A percentile compares a stretch with the other conserved stretches of the same genome.
phyloP scores from a whole-genome alignment of 2,113 vertebrate species.

The Rhineura floridana region DNA sequence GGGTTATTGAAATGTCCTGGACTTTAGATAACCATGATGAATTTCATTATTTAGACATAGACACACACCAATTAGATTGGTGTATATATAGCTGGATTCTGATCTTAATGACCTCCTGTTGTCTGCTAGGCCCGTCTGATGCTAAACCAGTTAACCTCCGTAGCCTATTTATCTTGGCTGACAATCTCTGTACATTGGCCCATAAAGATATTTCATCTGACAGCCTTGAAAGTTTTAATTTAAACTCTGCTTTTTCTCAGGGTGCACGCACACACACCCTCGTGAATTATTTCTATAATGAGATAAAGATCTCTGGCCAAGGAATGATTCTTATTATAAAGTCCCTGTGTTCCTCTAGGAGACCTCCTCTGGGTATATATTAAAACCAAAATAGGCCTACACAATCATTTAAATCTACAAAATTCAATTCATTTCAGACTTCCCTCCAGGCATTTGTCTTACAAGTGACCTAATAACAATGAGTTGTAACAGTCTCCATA shows the following conservation, averaged over 20 bases:
- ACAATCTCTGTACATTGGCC: constrained; percentile 47
- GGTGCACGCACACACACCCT: constrained; percentile 7
- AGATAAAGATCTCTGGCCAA: constrained; percentile 70
- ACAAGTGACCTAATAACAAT: constrained; percentile 63
- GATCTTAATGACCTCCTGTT: rapidly evolving
- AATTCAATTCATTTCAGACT: constrained; percentile 69
- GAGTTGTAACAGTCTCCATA: constrained; percentile 59
- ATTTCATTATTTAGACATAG: not conserved
- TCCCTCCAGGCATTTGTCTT: constrained; percentile 59
- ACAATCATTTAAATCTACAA: constrained; percentile 66
- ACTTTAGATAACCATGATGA: not conserved
- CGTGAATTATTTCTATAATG: constrained; percentile 64
- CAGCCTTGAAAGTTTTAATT: constrained; percentile 50
- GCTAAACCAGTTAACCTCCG: constrained; percentile 34
- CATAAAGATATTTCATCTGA: constrained; percentile 58
- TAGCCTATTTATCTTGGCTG: constrained; percentile 63
- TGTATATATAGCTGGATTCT: not conserved
- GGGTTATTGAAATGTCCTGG: not conserved
- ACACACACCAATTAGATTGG: not conserved
- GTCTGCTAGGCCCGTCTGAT: constrained; percentile 24
- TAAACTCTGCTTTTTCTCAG: constrained; percentile 47
- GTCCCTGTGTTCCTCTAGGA: constrained; percentile 53
- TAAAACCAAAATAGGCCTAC: constrained; percentile 62
- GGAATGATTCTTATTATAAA: constrained; percentile 67
- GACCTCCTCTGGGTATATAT: constrained; percentile 62